A percentile compares a stretch with the other conserved stretches of the same genome.
Conservation (phyloP, 2,113 vertebrate genomes). For the Onychostruthus taczanowskii region DNA sequence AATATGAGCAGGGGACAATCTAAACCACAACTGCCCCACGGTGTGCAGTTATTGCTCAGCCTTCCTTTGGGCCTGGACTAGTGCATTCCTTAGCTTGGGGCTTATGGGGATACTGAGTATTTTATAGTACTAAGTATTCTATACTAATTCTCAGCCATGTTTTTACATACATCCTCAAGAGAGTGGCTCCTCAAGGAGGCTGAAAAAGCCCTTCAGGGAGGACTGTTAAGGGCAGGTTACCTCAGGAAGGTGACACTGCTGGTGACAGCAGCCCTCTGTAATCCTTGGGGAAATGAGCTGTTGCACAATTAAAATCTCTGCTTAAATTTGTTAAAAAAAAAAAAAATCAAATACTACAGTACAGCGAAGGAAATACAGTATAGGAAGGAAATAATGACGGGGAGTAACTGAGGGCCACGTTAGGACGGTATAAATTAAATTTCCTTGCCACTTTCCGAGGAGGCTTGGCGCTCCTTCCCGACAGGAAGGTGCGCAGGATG, state of each 20-base stretch:
- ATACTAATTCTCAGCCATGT: neutral
- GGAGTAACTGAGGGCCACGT: neutral
- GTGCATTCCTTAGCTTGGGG: neutral
- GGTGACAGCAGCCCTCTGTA: neutral
- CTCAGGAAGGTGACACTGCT: neutral
- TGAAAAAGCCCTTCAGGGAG: neutral
- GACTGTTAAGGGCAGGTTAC: neutral
- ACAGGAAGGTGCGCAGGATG: neutral
- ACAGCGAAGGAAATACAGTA: neutral
- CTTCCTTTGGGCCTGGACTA: neutral
- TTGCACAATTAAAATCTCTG: neutral
- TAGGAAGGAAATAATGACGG: neutral
- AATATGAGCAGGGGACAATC: neutral
- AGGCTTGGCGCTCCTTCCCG: neutral
- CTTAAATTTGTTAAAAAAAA: neutral
- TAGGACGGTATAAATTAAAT: neutral
- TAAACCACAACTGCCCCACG: neutral
- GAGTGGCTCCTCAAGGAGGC: neutral
- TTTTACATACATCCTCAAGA: neutral
- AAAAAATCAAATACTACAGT: neutral
- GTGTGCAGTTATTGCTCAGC: neutral
- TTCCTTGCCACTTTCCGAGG: neutral
- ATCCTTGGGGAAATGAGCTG: constrained; percentile 2
- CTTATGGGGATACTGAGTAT: neutral
- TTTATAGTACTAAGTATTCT: neutral